A percentile compares a stretch with the other conserved stretches of the same genome.
phyloP scores from a whole-genome alignment of 2,113 vertebrate genomes.

The Entomyzon cyanotis region DNA sequence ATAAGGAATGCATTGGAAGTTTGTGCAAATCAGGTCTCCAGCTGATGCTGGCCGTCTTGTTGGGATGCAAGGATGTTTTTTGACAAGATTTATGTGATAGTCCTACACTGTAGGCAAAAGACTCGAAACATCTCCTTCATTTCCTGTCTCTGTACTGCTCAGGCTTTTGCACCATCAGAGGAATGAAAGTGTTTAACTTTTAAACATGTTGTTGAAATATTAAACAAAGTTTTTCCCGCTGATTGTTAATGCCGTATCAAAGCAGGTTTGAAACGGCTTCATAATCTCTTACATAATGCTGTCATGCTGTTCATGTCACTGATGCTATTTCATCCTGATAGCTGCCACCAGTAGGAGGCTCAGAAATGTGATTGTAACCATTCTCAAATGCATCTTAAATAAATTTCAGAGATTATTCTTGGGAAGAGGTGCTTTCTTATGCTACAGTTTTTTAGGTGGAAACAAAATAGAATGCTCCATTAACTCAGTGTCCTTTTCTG shows the following conservation, averaged over 20 bases:
- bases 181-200: constrained; percentile 49
- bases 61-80: not conserved
- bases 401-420: not conserved
- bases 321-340: constrained; percentile 47
- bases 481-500: not conserved
- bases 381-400: constrained; percentile 39
- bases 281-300: constrained; percentile 57
- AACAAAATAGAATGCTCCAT: not conserved
- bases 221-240: constrained; percentile 27
- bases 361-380: constrained; percentile 10
- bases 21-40: not conserved
- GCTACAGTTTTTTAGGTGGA: not conserved
- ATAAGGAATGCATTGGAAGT: not conserved
- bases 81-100: not conserved
- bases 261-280: constrained; percentile 41
- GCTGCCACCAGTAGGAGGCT: constrained; percentile 8
- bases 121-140: not conserved
- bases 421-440: not conserved
- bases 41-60: not conserved
- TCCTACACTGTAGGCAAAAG: not conserved
- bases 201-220: constrained; percentile 56
- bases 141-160: not conserved
- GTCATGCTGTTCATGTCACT: constrained; percentile 48
- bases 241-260: constrained; percentile 51
- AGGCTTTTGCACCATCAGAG: constrained; percentile 11